Base-by-base conservation (phyloP, 2,888 invertebrate genomes). In the Gandaritis pyraliata region DNA sequence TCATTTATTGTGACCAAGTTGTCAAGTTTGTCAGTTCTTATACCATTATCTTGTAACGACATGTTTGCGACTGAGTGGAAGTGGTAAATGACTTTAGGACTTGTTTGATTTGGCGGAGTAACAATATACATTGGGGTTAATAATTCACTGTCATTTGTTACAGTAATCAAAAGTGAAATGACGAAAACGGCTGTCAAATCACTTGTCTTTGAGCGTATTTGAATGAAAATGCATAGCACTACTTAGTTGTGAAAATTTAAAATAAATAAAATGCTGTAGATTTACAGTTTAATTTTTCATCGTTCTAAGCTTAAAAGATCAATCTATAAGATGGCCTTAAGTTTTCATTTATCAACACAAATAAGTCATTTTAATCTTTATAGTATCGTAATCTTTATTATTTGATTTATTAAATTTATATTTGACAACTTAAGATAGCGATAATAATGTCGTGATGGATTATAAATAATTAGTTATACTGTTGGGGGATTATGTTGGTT, bases 1-100 rank as follows among this genome's bases (percentile, higher is more conserved):
- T 77, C 80, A 85, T 85, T 86, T 83, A 81, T 80, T 80, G 78
- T 82, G 78, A 82, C 78, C 81, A 77, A 83, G 79, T 82, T 84
- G 86, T 84, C 84, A 83, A 79, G 78, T 81, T 70, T 71, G 76
- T 72, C 71, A 72, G 74, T 72, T 74, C 75, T 82, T 80, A 79
- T 81, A 78, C 78, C 78, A 76, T 80, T 81, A 77, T 78, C 78
- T 76, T 80, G 77, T 85, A 83, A 83, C 80, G 82, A 81, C 79
- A 77, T 70, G 76, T 77, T 78, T 73, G 30, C 15, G 8, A 33
- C 30, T 7, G 64, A 72, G 70, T 68, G 65, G 69, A 67, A 71
- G 67, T 74, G 56, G 52, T 73, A 70, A 72, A 75, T 74, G 74
- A 72, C 71, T 33, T 33, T 8, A 41, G 15, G 13, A 5, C 8